Base-by-base conservation (phyloP, 2,113 vertebrate genomes). In the Corydoras maculifer region DNA sequence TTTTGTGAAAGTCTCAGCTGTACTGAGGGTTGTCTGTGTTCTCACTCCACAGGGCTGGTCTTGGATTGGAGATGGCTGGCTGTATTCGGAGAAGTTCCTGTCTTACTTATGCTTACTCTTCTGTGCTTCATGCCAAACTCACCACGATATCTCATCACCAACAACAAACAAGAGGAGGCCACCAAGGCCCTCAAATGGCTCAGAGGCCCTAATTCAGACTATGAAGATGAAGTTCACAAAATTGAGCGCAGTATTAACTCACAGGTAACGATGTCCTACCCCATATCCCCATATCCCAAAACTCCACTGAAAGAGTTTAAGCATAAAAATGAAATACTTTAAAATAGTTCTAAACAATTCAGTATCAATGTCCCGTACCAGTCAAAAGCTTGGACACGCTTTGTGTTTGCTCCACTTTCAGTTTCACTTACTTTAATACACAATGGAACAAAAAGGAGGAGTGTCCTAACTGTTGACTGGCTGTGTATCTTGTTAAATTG, bases 51-150 rank as follows among this genome's bases (percentile, higher is more conserved):
- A 98, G 96, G 90, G 65, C 86, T 94, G 79, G 51, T 86, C 75
- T 82, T 98, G 66, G 85, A 91, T 0, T 99, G 96, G 95, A 91
- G 94, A 53, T 99, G 94, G 94, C 84, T 99, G 85, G 96, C 97
- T 0, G 81, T 94, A 11, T 88, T 86, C 0, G 97, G 97, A 4
- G 89, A 89, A 75, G 79, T 93, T 4, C 94, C 94, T 0, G 89
- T 92, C 8, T 10, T 95, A 7, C 0, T 84, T 32, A 96, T 97
- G 95, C 65, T 93, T 4, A 0, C 90, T 31, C 82, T 97, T 65
- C 82, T 98, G 72, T 90, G 77, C 70, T 91, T 94, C 82, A 95
- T 98, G 96, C 97, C 97, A 32, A 81, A 85, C 74, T 98, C 97
- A 0, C 97, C 97, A 0, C 92, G 97, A 58, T 94, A 93, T 85